Evolutionary conservation across 1,140 invertebrate species (phyloP).

Genomic region (Mercenaria mercenaria): DNA sequence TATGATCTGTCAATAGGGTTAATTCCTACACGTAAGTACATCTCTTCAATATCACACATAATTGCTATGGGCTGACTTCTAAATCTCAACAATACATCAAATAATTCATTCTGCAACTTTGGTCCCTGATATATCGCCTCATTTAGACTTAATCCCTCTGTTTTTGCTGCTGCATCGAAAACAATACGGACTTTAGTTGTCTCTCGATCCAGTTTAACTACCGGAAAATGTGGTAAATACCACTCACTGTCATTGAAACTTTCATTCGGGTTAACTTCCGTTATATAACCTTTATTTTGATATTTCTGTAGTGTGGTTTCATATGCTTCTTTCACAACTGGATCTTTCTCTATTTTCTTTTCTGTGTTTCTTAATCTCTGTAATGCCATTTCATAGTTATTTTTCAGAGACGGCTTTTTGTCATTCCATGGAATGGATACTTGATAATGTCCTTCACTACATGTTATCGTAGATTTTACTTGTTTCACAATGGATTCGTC

Average conservation of each 20-base stretch:
- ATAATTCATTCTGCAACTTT: conserved; percentile 81
- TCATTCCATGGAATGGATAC: conserved; percentile 64
- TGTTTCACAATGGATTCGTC: background rate
- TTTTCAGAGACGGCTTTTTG: conserved; percentile 70
- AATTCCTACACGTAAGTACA: conserved; percentile 57
- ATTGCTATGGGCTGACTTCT: conserved; percentile 65
- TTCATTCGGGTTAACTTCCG: conserved; percentile 30
- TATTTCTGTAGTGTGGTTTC: too few species aligned
- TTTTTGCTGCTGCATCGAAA: conserved; percentile 66
- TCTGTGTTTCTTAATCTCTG: too few species aligned
- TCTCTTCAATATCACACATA: conserved; percentile 65
- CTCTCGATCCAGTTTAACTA: conserved; percentile 39
- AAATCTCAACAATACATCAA: conserved; percentile 71
- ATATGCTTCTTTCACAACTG: too few species aligned
- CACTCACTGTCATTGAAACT: too few species aligned
- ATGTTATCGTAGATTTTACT: conserved; percentile 19
- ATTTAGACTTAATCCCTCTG: conserved; percentile 65
- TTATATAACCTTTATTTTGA: conserved; percentile 68
- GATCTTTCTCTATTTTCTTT: too few species aligned
- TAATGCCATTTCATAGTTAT: conserved; percentile 67
- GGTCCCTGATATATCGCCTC: conserved; percentile 76
- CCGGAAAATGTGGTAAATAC: conserved; percentile 70
- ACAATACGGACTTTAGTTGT: conserved; percentile 67
- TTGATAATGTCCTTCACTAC: conserved; percentile 56
- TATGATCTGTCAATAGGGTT: conserved; percentile 1